phyloP scores from a whole-genome alignment of 2,797 vertebrate genomes.

The Catostomus latipinnis region DNA sequence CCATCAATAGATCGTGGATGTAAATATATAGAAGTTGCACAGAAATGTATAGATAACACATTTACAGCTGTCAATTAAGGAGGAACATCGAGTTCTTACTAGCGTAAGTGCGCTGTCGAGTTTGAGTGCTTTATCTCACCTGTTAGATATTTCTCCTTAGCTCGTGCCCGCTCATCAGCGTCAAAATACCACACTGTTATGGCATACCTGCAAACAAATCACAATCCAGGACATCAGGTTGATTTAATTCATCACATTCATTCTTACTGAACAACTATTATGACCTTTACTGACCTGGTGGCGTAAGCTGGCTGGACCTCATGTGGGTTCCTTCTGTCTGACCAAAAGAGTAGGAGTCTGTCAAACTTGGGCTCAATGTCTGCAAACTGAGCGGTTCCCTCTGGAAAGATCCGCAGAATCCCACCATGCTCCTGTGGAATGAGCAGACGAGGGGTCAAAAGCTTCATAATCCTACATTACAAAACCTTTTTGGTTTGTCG shows the following conservation, averaged over 20 bases:
- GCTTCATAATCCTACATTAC: background rate
- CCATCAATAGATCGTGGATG: too few relatives aligned
- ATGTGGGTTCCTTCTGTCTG: slow-evolving; percentile 96
- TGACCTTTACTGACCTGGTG: slow-evolving; percentile 84
- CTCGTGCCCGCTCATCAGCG: slow-evolving; percentile 94
- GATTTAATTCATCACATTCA: too few relatives aligned
- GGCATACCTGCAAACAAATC: slow-evolving; percentile 88
- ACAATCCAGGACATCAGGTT: background rate
- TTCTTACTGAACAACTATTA: too few relatives aligned
- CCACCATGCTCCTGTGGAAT: slow-evolving; percentile 85
- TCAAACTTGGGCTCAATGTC: slow-evolving; percentile 99
- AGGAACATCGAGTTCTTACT: background rate
- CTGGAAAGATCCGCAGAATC: slow-evolving; percentile 97
- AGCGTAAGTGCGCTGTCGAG: background rate
- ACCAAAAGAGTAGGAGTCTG: slow-evolving; percentile 97
- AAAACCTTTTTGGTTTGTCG: background rate
- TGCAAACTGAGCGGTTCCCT: slow-evolving; percentile 96
- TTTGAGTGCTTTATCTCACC: slow-evolving; percentile 73
- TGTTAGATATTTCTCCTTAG: slow-evolving; percentile 98
- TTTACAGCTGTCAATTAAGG: background rate
- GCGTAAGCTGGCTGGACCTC: slow-evolving; percentile 95
- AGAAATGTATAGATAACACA: background rate
- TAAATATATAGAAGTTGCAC: too few relatives aligned
- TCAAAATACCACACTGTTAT: slow-evolving; percentile 99
- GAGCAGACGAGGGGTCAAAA: background rate